Conservation (phyloP, 2,797 vertebrate genomes). For the Malurus splendens region DNA sequence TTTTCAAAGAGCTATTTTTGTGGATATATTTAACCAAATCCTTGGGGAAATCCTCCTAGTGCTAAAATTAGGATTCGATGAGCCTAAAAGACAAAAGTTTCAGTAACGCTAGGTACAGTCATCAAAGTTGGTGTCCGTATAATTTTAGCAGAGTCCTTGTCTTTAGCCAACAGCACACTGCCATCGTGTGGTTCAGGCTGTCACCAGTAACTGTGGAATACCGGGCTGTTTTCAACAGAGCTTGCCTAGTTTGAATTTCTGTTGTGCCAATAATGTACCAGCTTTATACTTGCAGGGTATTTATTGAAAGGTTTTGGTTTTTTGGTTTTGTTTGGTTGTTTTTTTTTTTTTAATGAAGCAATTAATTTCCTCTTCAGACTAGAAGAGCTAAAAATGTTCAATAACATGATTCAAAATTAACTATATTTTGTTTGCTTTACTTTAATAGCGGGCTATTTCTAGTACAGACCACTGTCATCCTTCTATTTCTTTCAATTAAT, state of each 20-base stretch:
- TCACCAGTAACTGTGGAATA: not conserved
- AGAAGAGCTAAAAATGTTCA: not conserved
- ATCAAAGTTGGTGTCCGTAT: not conserved
- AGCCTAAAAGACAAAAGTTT: not conserved
- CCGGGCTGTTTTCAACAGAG: not conserved
- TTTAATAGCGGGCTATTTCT: not conserved
- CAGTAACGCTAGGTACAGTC: not conserved
- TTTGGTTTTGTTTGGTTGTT: too few species aligned
- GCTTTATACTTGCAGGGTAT: not conserved
- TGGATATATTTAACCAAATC: slow-evolving; percentile 4
- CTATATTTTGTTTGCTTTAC: not conserved
- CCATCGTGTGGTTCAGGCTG: slow-evolving; percentile 46
- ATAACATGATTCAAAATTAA: not conserved
- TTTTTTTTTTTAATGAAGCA: not conserved
- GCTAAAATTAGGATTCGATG: not conserved
- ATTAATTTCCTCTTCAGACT: not conserved
- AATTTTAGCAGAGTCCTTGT: not conserved
- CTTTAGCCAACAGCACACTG: slow-evolving; percentile 43
- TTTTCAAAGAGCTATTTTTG: not conserved
- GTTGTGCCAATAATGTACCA: not conserved
- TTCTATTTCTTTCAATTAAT: not conserved
- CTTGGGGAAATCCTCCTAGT: not conserved
- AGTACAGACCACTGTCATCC: not conserved
- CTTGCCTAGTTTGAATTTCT: not conserved
- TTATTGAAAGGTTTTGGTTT: not conserved